phyloP scores from a whole-genome alignment of 2,888 invertebrate genomes.

The Epirrita christyi region DNA sequence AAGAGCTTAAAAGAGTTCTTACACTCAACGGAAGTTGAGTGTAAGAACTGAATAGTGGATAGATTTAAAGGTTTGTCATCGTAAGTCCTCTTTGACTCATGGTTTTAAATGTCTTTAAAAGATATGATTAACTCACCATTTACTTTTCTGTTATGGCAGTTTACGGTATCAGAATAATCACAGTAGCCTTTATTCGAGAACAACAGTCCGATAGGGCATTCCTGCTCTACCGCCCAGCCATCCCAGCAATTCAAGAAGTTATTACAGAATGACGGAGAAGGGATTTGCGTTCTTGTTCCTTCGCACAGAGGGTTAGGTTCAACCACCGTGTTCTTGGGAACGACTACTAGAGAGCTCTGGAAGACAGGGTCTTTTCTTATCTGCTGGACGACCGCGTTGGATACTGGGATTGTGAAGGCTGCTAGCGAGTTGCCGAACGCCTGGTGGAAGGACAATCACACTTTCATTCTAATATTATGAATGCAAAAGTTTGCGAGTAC shows the following conservation, averaged over 20 bases:
- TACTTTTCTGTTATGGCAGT: slow-evolving; percentile 83
- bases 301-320: slow-evolving; percentile 69
- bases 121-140: slow-evolving; percentile 50
- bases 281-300: slow-evolving; percentile 85
- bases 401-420: slow-evolving; percentile 72
- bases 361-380: slow-evolving; percentile 65
- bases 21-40: too few relatives aligned
- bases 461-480: not conserved
- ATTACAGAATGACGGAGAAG: slow-evolving; percentile 84
- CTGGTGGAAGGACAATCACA: slow-evolving; percentile 32
- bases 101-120: not conserved
- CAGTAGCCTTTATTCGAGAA: slow-evolving; percentile 86
- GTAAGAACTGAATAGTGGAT: too few relatives aligned
- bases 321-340: slow-evolving; percentile 58
- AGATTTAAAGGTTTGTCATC: too few relatives aligned
- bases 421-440: slow-evolving; percentile 56
- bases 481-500: too few relatives aligned
- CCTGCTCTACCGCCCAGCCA: slow-evolving; percentile 87
- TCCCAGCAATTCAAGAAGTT: slow-evolving; percentile 90
- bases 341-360: slow-evolving; percentile 63
- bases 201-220: slow-evolving; percentile 86
- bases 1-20: too few relatives aligned
- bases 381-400: slow-evolving; percentile 68
- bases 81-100: too few relatives aligned
- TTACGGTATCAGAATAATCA: slow-evolving; percentile 87